These are phyloP conservation scores for Mus musculus DNA, from an alignment of 2,113 vertebrate genomes.

Conservation along the genomic window DNA sequence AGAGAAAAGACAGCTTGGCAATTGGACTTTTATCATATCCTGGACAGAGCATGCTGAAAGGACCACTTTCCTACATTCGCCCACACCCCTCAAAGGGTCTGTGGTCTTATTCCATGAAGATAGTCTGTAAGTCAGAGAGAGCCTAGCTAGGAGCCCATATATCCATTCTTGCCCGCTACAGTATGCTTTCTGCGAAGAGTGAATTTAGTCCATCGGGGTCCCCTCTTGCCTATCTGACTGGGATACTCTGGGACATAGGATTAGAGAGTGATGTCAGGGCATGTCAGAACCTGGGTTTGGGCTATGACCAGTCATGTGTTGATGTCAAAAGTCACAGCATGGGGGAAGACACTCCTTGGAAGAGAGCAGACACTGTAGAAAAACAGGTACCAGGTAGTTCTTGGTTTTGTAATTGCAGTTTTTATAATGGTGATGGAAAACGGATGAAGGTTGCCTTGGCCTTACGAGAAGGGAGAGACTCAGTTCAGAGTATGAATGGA, in stretches of 20 bases:
- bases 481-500: not conserved
- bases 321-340: not conserved
- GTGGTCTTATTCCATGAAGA: not conserved
- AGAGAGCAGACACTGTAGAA: not conserved
- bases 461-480: not conserved
- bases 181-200: not conserved
- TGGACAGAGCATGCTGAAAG: not conserved
- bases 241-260: not conserved
- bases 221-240: not conserved
- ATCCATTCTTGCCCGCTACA: too few relatives aligned
- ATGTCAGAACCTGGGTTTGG: not conserved
- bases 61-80: too few relatives aligned
- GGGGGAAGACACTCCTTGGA: not conserved
- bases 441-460: not conserved
- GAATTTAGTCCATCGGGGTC: not conserved
- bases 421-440: not conserved
- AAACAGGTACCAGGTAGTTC: not conserved
- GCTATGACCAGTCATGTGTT: not conserved
- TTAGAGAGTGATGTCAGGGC: not conserved
- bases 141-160: not conserved
- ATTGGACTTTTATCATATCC: not conserved
- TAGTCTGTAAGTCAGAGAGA: not conserved
- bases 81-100: not conserved
- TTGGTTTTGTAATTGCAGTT: not conserved
- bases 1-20: conserved; percentile 18